Evolutionary conservation across 2,113 vertebrate species (phyloP).

Genomic region (Talpa occidentalis): DNA sequence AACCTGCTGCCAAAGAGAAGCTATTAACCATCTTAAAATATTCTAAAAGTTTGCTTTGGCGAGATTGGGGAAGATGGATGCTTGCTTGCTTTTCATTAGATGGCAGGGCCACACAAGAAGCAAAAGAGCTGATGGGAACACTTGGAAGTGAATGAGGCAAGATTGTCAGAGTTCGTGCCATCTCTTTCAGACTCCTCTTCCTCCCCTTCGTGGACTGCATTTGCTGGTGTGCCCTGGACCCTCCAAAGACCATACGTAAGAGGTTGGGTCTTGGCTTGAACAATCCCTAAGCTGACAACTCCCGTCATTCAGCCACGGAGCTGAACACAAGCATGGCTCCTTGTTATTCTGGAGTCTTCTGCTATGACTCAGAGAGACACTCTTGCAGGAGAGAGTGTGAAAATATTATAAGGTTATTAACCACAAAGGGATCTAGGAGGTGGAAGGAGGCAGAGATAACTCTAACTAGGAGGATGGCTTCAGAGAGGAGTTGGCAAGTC

Average conservation of each 20-base stretch:
- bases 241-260: neutral
- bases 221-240: neutral
- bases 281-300: neutral
- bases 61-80: neutral
- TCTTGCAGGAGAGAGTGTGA: neutral
- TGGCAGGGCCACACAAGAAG: neutral
- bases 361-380: neutral
- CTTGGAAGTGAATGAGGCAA: neutral
- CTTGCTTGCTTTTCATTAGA: neutral
- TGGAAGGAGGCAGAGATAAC: neutral
- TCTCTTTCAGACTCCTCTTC: neutral
- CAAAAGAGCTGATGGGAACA: neutral
- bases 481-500: neutral
- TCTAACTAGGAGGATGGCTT: neutral
- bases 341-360: neutral
- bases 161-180: neutral
- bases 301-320: neutral
- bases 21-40: neutral
- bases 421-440: neutral
- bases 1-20: neutral
- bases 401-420: neutral
- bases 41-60: neutral
- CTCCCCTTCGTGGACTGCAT: too few relatives aligned
- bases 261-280: neutral
- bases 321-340: neutral